Evolutionary conservation across 2,113 vertebrate species (phyloP).

Genomic region (Oryzias javanicus): DNA sequence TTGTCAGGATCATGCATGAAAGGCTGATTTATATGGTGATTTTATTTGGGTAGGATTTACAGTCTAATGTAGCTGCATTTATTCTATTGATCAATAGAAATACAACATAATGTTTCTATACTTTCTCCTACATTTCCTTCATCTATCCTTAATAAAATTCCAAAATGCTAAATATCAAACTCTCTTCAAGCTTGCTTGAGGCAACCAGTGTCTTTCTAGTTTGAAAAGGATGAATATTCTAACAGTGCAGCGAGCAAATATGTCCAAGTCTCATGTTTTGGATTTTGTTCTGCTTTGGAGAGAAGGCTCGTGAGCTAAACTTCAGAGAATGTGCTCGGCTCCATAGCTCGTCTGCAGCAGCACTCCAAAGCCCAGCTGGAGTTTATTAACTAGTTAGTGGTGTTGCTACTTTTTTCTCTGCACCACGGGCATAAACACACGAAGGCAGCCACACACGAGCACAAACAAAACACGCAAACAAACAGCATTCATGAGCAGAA

Average conservation of each 20-base stretch:
- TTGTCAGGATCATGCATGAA: slow-evolving; percentile 7
- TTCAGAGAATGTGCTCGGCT: slow-evolving; percentile 58
- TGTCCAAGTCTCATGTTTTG: slow-evolving; percentile 2
- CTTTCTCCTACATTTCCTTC: background rate
- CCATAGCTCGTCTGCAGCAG: slow-evolving; percentile 37
- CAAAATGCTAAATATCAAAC: background rate
- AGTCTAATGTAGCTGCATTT: background rate
- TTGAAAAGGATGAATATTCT: slow-evolving; percentile 8
- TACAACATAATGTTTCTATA: background rate
- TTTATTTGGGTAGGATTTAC: background rate
- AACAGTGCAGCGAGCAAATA: background rate
- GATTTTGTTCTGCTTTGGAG: slow-evolving; percentile 21
- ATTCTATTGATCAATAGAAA: background rate
- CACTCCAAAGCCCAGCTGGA: slow-evolving; percentile 69
- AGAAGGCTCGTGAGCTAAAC: slow-evolving; percentile 53
- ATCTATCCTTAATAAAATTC: background rate
- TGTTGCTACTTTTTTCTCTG: slow-evolving; percentile 60
- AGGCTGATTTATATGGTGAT: background rate
- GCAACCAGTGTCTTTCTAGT: background rate
- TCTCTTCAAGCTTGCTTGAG: background rate
- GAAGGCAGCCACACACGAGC: slow-evolving; percentile 8
- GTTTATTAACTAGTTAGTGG: slow-evolving; percentile 68
- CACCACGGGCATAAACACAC: slow-evolving; percentile 27
- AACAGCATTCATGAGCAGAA: slow-evolving; percentile 22
- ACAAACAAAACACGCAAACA: slow-evolving; percentile 17